These are phyloP conservation scores for Leptinotarsa lineolata DNA, from an alignment of 1,140 invertebrate species.

Conservation along the genomic window DNA sequence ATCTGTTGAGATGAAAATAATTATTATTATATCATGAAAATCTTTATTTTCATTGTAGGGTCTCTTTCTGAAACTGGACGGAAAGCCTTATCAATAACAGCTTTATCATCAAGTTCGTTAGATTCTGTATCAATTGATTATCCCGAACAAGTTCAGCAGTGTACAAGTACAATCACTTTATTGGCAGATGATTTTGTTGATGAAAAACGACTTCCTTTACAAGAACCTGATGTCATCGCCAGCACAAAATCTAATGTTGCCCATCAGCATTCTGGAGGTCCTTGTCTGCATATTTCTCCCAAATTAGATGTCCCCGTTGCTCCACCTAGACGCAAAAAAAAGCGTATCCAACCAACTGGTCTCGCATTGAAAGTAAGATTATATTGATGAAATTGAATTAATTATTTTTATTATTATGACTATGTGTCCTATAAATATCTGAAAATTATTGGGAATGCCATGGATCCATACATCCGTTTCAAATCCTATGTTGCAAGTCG, in stretches of 20 bases:
- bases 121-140: constrained; percentile 53
- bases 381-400: too few relatives aligned
- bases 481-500: too few relatives aligned
- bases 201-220: constrained; percentile 54
- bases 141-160: constrained; percentile 49
- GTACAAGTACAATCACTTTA: constrained; percentile 51
- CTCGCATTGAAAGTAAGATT: constrained; percentile 34
- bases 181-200: constrained; percentile 27
- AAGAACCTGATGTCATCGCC: constrained; percentile 91
- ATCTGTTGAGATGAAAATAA: too few relatives aligned
- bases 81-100: constrained; percentile 47
- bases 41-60: neutral
- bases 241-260: constrained; percentile 75
- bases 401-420: too few relatives aligned
- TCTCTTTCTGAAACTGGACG: constrained; percentile 11
- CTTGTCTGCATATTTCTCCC: constrained; percentile 27
- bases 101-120: constrained; percentile 52
- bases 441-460: too few relatives aligned
- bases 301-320: constrained; percentile 68
- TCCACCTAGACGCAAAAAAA: constrained; percentile 79
- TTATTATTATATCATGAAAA: neutral
- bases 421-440: too few relatives aligned
- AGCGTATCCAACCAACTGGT: constrained; percentile 53
- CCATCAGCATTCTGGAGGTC: constrained; percentile 51
- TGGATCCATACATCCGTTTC: too few relatives aligned